Conservation (phyloP, 1,140 invertebrate genomes). For the Cydia splendana region DNA sequence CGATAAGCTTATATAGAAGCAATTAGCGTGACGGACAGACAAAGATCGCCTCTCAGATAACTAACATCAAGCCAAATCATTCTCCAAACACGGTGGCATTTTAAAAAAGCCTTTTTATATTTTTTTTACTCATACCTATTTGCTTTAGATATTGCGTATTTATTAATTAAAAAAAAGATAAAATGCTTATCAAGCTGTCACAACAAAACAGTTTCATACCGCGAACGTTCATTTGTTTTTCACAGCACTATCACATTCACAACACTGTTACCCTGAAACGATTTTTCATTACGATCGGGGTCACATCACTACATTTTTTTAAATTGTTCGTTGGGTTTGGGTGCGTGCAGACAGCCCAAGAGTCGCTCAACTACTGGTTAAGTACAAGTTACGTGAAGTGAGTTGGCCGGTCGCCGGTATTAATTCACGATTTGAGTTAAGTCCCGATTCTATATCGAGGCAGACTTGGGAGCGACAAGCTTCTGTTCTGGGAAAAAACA, state of each 20-base stretch:
- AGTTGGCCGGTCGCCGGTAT: constrained; percentile 44
- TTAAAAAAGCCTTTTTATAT: neutral
- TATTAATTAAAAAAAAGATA: constrained; percentile 20
- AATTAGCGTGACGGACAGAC: constrained; percentile 64
- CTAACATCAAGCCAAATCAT: constrained; percentile 61
- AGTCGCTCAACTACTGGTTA: constrained; percentile 62
- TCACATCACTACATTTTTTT: constrained; percentile 29
- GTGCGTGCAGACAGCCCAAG: constrained; percentile 63
- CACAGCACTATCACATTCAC: constrained; percentile 34
- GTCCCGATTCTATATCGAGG: constrained; percentile 39
- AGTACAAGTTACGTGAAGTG: constrained; percentile 42
- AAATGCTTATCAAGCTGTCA: constrained; percentile 28
- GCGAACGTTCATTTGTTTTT: constrained; percentile 45
- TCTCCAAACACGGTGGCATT: constrained; percentile 47
- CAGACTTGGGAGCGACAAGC: constrained; percentile 48
- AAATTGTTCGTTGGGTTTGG: constrained; percentile 40
- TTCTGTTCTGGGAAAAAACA: neutral
- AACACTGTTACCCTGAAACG: constrained; percentile 37
- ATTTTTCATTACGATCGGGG: constrained; percentile 16
- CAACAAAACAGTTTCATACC: constrained; percentile 19
- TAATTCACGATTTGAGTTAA: constrained; percentile 72
- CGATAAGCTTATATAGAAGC: constrained; percentile 51
- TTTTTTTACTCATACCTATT: neutral
- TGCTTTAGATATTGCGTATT: neutral
- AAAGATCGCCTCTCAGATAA: constrained; percentile 62